A percentile compares a stretch with the other conserved stretches of the same genome.
These are phyloP conservation scores for Megastigmus dorsalis DNA, from an alignment of 2,888 invertebrate genomes.

Conservation along the genomic window DNA sequence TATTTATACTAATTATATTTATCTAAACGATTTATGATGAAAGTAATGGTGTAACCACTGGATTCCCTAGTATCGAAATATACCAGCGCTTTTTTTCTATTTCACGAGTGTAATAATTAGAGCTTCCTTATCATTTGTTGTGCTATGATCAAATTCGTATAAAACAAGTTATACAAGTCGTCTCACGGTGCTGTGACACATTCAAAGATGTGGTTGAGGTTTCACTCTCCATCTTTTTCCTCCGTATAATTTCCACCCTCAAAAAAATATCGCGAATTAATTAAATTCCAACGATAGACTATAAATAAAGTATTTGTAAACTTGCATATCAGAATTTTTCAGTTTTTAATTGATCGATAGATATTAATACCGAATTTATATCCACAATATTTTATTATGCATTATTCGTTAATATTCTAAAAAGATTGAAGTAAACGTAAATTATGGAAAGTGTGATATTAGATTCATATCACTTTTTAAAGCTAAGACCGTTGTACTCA, in stretches of 20 bases:
- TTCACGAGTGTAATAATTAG: too few species aligned
- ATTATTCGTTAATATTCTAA: neutral
- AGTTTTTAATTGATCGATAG: too few species aligned
- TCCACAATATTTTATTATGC: neutral
- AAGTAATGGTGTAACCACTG: too few species aligned
- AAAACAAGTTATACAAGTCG: slow-evolving; percentile 47
- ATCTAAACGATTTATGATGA: neutral
- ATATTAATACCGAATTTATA: too few species aligned
- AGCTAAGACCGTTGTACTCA: too few species aligned
- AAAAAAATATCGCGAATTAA: neutral
- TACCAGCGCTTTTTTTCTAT: too few species aligned
- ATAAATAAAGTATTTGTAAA: neutral
- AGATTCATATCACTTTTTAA: too few species aligned
- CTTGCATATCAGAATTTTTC: too few species aligned
- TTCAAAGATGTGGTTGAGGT: slow-evolving; percentile 45
- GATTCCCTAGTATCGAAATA: too few species aligned
- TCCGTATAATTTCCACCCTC: slow-evolving; percentile 2
- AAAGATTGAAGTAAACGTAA: neutral
- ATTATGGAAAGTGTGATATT: neutral
- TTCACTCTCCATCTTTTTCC: slow-evolving; percentile 47
- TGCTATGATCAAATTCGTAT: slow-evolving; percentile 31
- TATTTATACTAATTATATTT: neutral
- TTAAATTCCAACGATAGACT: neutral
- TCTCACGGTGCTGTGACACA: slow-evolving; percentile 50
- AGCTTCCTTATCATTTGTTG: slow-evolving; percentile 22